These are phyloP conservation scores for Rachycentron canadum DNA, from an alignment of 2,797 vertebrate genomes.

Conservation along the genomic window DNA sequence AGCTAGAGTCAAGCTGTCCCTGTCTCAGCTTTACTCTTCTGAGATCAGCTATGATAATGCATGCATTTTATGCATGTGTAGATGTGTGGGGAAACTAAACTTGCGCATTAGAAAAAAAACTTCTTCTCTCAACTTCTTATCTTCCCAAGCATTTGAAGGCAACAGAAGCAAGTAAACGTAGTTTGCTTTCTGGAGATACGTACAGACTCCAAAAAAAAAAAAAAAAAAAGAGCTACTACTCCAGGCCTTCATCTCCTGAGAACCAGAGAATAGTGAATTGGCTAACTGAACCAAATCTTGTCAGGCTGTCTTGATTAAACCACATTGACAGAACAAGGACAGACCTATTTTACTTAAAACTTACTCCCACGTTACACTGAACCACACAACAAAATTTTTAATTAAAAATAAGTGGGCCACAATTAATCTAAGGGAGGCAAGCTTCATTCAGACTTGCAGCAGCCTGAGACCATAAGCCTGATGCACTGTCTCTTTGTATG, in stretches of 20 bases:
- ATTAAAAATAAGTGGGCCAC: constrained; percentile 84
- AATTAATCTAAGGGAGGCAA: constrained; percentile 76
- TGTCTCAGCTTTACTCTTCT: background rate
- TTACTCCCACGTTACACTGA: constrained; percentile 72
- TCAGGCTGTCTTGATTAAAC: constrained; percentile 72
- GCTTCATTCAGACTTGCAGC: constrained; percentile 64
- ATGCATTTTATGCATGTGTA: background rate
- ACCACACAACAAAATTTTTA: constrained; percentile 79
- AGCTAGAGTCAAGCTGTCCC: no score
- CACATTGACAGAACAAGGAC: constrained; percentile 73
- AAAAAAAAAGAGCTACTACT: constrained; percentile 23
- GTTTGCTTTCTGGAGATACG: background rate
- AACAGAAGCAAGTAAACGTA: background rate
- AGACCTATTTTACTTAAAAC: constrained; percentile 69
- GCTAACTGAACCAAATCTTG: constrained; percentile 45
- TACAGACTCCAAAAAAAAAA: constrained; percentile 17
- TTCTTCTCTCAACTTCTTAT: no score
- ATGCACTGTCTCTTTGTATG: constrained; percentile 26
- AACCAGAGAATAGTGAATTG: constrained; percentile 31
- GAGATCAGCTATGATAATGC: background rate
- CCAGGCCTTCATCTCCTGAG: constrained; percentile 36
- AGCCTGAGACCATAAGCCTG: constrained; percentile 52
- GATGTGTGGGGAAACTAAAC: no score
- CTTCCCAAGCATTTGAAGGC: background rate
- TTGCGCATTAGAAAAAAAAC: no score